Base-by-base conservation (phyloP, 2,888 invertebrate species). In the Nomada fucata region DNA sequence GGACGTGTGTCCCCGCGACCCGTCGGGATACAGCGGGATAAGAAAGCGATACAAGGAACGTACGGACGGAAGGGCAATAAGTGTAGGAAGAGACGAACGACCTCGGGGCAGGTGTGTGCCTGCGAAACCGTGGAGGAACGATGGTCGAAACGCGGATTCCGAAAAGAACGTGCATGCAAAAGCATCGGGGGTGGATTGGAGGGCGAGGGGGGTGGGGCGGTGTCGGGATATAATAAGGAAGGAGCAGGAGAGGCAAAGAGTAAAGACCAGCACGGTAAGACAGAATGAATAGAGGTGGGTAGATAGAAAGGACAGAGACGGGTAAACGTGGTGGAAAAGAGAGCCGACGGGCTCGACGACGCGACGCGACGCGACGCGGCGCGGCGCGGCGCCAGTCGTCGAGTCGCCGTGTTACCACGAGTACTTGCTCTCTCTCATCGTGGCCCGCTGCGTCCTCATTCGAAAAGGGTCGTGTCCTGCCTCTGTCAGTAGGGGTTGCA, bases 401-500 rank as follows among this genome's bases (percentile, higher is more conserved):
- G 88, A 87, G 88, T 88, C 89, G 86, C 86, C 86, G 86, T 85
- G 86, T 84, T 86, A 83, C 83, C 75, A 78, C 79, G 73, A 79
- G 71, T 80, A 76, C 74, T 76, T 61, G 79, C 77, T 75, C 79
- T 72, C 57, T 79, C 57, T 79, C 73, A 44, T 76, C 74, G 82
- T 79, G 64, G 69, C 80, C 83, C 65, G 79, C 79, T 72, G 73
- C 85, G 87, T 89, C 85, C 88, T 85, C 85, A 85, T 82, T 87
- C 85, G 80, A 72, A 82, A 81, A 83, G 86, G 76, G 76, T 85
- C 83, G 88, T 76, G 85, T 87, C 85, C 82, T 80, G 71, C 69
- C 68, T 55, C 76, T 47, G 81, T 88, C 92, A 91, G 91, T 91
- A 89, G 90, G 91, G 91, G 90, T 91, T 89, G 88, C 85, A 89